phyloP scores from a whole-genome alignment of 2,113 vertebrate genomes.

The Arizona elegans region DNA sequence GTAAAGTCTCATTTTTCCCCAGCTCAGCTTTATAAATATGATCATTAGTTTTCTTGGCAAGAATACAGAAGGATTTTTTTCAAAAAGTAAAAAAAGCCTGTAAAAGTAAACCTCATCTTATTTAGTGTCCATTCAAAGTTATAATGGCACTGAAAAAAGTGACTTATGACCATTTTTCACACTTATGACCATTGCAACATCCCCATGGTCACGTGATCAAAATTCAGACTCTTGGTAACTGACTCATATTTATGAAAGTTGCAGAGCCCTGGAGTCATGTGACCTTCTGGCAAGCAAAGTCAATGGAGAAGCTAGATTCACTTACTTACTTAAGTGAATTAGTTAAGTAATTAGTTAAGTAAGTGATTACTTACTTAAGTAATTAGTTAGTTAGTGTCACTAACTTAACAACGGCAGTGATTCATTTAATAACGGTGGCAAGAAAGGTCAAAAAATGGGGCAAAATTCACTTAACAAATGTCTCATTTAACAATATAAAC shows the following conservation, averaged over 20 bases:
- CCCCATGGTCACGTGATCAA: background rate
- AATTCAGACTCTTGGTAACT: background rate
- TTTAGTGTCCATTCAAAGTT: background rate
- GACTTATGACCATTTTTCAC: background rate
- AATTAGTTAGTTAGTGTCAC: background rate
- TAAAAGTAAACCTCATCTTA: background rate
- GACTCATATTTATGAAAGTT: background rate
- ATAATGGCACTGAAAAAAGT: background rate
- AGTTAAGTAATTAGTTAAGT: too few relatives aligned
- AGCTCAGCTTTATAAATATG: background rate
- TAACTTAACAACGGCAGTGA: background rate
- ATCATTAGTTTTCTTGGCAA: background rate
- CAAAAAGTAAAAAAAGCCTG: background rate
- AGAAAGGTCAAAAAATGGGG: background rate
- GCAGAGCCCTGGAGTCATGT: background rate
- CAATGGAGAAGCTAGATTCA: background rate
- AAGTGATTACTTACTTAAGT: background rate
- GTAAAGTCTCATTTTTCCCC: background rate
- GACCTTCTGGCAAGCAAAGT: background rate
- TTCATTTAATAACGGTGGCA: background rate
- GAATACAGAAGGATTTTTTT: slow-evolving; percentile 44
- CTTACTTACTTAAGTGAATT: background rate
- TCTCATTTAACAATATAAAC: slow-evolving; percentile 15
- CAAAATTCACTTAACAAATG: slow-evolving; percentile 21
- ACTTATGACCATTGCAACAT: background rate